Conservation (phyloP, 2,888 invertebrate genomes). For the Dicranocentrus wangi region DNA sequence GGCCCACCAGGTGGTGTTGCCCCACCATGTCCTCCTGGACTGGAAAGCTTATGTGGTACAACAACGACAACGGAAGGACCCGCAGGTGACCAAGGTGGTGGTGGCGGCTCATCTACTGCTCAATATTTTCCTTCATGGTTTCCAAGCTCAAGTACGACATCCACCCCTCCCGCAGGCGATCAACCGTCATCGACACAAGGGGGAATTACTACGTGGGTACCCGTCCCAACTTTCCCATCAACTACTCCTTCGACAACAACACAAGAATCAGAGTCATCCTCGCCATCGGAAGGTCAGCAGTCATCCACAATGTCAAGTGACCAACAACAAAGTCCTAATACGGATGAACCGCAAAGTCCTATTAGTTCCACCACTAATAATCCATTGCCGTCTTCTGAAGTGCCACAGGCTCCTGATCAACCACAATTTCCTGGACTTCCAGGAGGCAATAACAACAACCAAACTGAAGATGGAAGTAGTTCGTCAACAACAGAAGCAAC, state of each 20-base stretch:
- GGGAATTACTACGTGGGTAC: slow-evolving; percentile 37
- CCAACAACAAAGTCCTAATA: slow-evolving; percentile 1
- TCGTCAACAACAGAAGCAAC: background rate
- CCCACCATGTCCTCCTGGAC: slow-evolving; percentile 57
- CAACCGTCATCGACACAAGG: slow-evolving; percentile 13
- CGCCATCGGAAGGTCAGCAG: slow-evolving; percentile 8
- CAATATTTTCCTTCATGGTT: slow-evolving; percentile 62
- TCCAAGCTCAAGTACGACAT: slow-evolving; percentile 30
- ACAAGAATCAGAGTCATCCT: slow-evolving; percentile 71
- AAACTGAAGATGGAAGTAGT: slow-evolving; percentile 18
- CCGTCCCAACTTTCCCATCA: slow-evolving; percentile 65
- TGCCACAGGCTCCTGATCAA: slow-evolving; percentile 68
- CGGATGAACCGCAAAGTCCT: slow-evolving; percentile 28
- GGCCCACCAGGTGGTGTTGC: slow-evolving; percentile 13
- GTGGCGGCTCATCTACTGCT: slow-evolving; percentile 57
- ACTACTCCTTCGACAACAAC: slow-evolving; percentile 71
- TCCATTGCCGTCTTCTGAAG: slow-evolving; percentile 67
- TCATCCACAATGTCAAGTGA: slow-evolving; percentile 8
- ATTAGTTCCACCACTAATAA: slow-evolving; percentile 23
- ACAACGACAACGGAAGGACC: slow-evolving; percentile 70
- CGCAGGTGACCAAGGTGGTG: slow-evolving; percentile 73
- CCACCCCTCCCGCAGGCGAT: slow-evolving; percentile 40
- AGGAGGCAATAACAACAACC: slow-evolving; percentile 3
- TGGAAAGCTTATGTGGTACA: slow-evolving; percentile 56
- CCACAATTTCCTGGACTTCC: slow-evolving; percentile 32